These are phyloP conservation scores for Carpatolechia fugitivella DNA, from an alignment of 2,888 invertebrate genomes.

Conservation along the genomic window DNA sequence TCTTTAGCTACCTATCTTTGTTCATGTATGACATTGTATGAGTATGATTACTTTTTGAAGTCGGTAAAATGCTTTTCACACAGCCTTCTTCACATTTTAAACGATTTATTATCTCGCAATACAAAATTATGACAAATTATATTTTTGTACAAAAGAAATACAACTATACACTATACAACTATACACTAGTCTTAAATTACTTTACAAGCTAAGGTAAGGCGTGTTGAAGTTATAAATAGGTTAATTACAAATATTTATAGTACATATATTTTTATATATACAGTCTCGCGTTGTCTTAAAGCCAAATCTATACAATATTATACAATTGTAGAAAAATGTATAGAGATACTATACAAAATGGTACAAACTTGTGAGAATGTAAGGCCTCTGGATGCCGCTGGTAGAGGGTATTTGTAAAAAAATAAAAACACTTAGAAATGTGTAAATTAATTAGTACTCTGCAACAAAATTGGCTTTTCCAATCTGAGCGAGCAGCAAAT, in stretches of 20 bases:
- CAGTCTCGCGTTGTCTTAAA: constrained; percentile 74
- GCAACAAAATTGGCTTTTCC: constrained; percentile 55
- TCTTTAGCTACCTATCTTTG: neutral
- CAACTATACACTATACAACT: constrained; percentile 23
- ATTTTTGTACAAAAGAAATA: constrained; percentile 56
- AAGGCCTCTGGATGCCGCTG: neutral
- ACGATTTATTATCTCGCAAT: constrained; percentile 37
- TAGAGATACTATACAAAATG: constrained; percentile 36
- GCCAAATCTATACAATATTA: constrained; percentile 57
- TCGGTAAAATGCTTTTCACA: constrained; percentile 68
- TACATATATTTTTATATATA: constrained; percentile 63
- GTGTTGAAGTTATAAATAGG: constrained; percentile 67
- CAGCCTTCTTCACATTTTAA: constrained; percentile 57
- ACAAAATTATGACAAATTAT: constrained; percentile 42
- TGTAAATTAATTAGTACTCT: constrained; percentile 38
- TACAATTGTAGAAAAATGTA: constrained; percentile 51
- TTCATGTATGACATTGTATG: neutral
- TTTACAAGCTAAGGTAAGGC: constrained; percentile 61
- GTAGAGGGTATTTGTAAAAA: neutral
- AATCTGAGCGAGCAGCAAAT: constrained; percentile 50
- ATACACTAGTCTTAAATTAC: constrained; percentile 46
- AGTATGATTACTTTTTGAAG: constrained; percentile 22
- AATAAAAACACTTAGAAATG: neutral
- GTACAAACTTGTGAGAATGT: constrained; percentile 1
- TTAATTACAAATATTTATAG: constrained; percentile 64